A percentile compares a stretch with the other conserved stretches of the same genome.
These are phyloP conservation scores for Phrynosoma platyrhinos DNA, from an alignment of 2,113 vertebrate genomes.

Conservation along the genomic window DNA sequence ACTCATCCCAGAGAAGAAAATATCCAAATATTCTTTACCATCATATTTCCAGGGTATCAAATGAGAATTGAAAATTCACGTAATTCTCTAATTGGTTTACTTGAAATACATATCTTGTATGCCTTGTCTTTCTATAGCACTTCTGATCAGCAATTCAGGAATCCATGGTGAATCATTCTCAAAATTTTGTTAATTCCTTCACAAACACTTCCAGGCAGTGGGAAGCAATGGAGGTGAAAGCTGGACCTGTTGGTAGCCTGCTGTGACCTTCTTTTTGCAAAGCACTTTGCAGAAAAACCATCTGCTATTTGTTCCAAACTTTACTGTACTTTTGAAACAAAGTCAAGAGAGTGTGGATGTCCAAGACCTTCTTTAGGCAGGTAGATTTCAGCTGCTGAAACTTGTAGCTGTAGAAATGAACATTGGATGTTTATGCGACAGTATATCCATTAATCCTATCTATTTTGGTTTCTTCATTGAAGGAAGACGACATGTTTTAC, in stretches of 20 bases:
- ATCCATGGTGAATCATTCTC: not conserved
- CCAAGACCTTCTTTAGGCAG: not conserved
- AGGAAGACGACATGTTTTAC: too few species aligned
- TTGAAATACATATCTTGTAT: not conserved
- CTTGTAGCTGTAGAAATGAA: not conserved
- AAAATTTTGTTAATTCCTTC: not conserved
- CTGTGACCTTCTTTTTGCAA: not conserved
- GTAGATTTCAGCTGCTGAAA: not conserved
- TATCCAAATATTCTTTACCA: not conserved
- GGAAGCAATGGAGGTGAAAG: too few species aligned
- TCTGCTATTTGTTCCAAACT: not conserved
- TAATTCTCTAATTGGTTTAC: not conserved
- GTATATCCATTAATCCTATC: not conserved
- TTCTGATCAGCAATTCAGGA: not conserved
- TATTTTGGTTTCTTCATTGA: not conserved
- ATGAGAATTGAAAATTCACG: not conserved
- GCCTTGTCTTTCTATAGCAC: not conserved
- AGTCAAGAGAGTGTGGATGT: not conserved
- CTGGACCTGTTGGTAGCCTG: too few species aligned
- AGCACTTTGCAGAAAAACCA: not conserved
- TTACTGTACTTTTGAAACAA: not conserved
- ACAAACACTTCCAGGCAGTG: not conserved
- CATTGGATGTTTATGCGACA: not conserved
- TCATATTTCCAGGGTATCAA: conserved; percentile 19
- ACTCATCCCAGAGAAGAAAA: not conserved